Evolutionary conservation across 2,113 vertebrate species (phyloP).

Genomic region (Crotalus horridus): DNA sequence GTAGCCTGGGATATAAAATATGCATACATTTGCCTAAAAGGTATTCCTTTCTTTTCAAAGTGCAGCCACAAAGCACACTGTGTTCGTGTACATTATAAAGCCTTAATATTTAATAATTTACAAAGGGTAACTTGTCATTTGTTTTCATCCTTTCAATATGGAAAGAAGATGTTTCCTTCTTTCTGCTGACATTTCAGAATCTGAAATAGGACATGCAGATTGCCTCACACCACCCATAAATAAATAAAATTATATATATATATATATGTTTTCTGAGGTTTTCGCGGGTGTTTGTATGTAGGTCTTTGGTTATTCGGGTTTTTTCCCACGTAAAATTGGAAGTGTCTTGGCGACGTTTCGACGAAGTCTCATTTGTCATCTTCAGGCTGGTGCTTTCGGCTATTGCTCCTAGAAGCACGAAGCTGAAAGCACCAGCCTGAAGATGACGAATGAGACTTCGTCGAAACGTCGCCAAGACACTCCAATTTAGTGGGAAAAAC

Average conservation of each 20-base stretch:
- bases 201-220: neutral
- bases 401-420: too few relatives aligned
- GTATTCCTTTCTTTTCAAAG: conserved; percentile 6
- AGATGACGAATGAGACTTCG: too few relatives aligned
- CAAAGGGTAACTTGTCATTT: conserved; percentile 31
- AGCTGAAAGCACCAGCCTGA: too few relatives aligned
- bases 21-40: conserved; percentile 9
- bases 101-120: conserved; percentile 18
- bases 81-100: conserved; percentile 13
- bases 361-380: too few relatives aligned
- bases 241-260: neutral
- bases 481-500: too few relatives aligned
- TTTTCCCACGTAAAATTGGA: too few relatives aligned
- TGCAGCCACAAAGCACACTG: neutral
- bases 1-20: neutral
- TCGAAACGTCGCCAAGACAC: too few relatives aligned
- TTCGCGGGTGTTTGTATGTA: too few relatives aligned
- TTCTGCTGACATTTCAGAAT: neutral
- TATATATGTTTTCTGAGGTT: too few relatives aligned
- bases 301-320: too few relatives aligned
- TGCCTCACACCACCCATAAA: neutral
- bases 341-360: too few relatives aligned
- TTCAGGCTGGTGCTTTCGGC: too few relatives aligned
- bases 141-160: conserved; percentile 18
- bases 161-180: neutral